Conservation (phyloP, 2,888 invertebrate genomes). For the Pandemis corylana region DNA sequence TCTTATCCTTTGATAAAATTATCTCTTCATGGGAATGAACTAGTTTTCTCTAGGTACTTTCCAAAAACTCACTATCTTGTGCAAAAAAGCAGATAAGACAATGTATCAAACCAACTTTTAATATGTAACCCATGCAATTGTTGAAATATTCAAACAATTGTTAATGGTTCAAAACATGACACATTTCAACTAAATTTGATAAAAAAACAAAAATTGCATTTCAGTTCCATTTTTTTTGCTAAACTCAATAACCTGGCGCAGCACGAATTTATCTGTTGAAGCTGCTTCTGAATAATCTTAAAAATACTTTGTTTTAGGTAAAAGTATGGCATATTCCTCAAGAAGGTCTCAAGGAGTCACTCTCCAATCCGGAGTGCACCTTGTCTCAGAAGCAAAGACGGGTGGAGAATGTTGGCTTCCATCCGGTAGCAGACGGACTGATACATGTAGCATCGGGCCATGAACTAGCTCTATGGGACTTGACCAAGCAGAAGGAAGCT, state of each 20-base stretch:
- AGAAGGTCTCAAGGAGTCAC: slow-evolving; percentile 90
- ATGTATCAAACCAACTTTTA: background rate
- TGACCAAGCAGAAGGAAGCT: slow-evolving; percentile 91
- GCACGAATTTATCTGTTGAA: no score
- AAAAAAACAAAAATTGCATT: no score
- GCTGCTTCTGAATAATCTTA: no score
- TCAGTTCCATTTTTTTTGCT: no score
- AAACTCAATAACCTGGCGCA: no score
- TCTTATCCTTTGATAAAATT: slow-evolving; percentile 22
- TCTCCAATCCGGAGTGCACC: slow-evolving; percentile 91
- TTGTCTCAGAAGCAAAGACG: slow-evolving; percentile 93
- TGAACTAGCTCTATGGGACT: slow-evolving; percentile 94
- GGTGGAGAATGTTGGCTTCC: slow-evolving; percentile 96
- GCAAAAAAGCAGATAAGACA: background rate
- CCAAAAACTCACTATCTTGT: background rate
- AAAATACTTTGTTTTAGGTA: slow-evolving; percentile 79
- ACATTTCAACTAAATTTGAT: no score
- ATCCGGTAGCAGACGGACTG: slow-evolving; percentile 95
- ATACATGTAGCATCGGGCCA: slow-evolving; percentile 94
- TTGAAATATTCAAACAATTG: no score
- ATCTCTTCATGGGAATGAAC: slow-evolving; percentile 8
- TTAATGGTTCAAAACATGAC: no score
- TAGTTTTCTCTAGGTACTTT: background rate
- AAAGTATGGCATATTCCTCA: slow-evolving; percentile 96
- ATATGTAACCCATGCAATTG: no score